Conservation (phyloP, 2,888 invertebrate genomes). For the Patella pellucida region DNA sequence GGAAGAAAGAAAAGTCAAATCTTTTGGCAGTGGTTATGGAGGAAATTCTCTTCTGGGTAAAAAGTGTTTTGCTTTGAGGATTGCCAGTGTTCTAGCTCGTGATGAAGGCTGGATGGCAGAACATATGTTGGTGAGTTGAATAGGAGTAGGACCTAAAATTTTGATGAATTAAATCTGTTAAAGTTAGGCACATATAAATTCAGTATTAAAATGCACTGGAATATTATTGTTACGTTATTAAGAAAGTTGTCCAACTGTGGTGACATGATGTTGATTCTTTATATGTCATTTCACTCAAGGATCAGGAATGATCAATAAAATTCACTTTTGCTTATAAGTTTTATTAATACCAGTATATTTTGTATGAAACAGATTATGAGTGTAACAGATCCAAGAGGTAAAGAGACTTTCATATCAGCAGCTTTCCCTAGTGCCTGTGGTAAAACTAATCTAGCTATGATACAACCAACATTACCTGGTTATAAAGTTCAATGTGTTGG, state of each 20-base stretch:
- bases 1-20: constrained; percentile 86
- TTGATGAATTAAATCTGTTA: too few relatives aligned
- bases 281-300: too few relatives aligned
- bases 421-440: constrained; percentile 99
- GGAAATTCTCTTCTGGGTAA: constrained; percentile 97
- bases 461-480: constrained; percentile 91
- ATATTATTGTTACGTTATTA: too few relatives aligned
- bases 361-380: constrained; percentile 84
- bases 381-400: constrained; percentile 85
- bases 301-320: too few relatives aligned
- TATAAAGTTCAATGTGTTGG: constrained; percentile 77
- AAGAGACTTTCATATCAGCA: constrained; percentile 88
- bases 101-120: constrained; percentile 98
- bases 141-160: too few relatives aligned
- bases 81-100: constrained; percentile 93
- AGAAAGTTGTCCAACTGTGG: too few relatives aligned
- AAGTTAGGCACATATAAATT: not conserved
- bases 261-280: too few relatives aligned
- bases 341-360: not conserved
- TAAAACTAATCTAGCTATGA: constrained; percentile 98
- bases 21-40: constrained; percentile 96
- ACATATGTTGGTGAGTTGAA: constrained; percentile 87
- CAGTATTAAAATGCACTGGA: not conserved
- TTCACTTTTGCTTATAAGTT: not conserved
- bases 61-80: constrained; percentile 96